A percentile compares a stretch with the other conserved stretches of the same genome.
These are phyloP conservation scores for Noctua comes DNA, from an alignment of 2,888 invertebrate genomes.

Conservation along the genomic window DNA sequence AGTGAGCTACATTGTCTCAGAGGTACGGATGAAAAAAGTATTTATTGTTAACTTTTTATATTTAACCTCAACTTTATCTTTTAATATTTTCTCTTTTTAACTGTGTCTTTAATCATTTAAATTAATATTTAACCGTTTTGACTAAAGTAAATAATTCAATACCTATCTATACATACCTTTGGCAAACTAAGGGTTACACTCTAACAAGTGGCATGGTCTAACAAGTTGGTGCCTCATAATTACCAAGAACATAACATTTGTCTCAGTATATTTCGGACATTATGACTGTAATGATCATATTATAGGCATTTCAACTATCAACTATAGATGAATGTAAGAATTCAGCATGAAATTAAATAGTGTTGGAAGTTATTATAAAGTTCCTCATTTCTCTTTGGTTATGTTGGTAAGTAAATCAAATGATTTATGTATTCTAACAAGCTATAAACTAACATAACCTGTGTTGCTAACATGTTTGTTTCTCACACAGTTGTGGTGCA, in stretches of 20 bases:
- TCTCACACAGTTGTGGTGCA: neutral
- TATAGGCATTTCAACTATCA: neutral
- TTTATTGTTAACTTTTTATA: neutral
- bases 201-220: neutral
- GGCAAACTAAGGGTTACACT: neutral
- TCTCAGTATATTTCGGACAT: neutral
- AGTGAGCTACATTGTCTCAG: neutral
- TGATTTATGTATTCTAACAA: slow-evolving; percentile 10
- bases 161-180: neutral
- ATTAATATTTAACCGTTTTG: neutral
- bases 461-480: neutral
- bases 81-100: neutral
- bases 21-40: neutral
- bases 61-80: neutral
- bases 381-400: slow-evolving; percentile 44
- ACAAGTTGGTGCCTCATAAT: neutral
- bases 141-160: neutral
- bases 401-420: slow-evolving; percentile 3
- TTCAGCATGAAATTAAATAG: neutral
- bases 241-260: neutral
- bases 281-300: neutral
- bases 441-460: slow-evolving; percentile 5
- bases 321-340: neutral
- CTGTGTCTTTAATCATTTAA: neutral
- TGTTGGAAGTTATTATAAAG: neutral